Percentiles rank a stretch among this genome's conserved stretches.
Conservation (phyloP, 2,888 invertebrate species). For the Psylliodes chrysocephalus region DNA sequence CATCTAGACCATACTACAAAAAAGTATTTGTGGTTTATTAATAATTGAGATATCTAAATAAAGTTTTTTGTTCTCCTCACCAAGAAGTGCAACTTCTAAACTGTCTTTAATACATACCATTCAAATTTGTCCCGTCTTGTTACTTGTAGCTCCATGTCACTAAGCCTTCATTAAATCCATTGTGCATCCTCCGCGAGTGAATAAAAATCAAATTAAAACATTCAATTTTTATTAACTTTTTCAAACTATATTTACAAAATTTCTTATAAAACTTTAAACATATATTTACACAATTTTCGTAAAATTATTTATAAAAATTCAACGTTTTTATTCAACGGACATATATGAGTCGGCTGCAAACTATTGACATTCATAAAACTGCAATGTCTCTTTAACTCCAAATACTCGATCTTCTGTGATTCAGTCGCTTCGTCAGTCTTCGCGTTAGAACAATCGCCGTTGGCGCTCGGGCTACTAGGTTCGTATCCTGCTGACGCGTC, state of each 20-base stretch:
- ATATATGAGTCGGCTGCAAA: slow-evolving; percentile 52
- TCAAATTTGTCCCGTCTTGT: too few species aligned
- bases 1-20: too few species aligned
- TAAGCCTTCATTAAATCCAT: too few species aligned
- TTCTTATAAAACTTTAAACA: neutral
- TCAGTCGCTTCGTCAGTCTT: neutral
- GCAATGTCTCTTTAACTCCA: slow-evolving; percentile 26
- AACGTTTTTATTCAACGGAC: slow-evolving; percentile 43
- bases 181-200: too few species aligned
- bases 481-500: neutral
- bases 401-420: too few species aligned
- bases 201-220: neutral
- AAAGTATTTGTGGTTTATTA: too few species aligned
- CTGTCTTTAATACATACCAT: too few species aligned
- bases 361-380: slow-evolving; percentile 47
- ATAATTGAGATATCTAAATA: too few species aligned
- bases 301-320: slow-evolving; percentile 21
- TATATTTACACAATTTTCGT: neutral
- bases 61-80: too few species aligned
- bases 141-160: too few species aligned
- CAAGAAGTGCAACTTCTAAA: too few species aligned
- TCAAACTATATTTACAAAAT: neutral
- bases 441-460: neutral
- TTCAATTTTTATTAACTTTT: neutral
- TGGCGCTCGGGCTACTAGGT: neutral